phyloP scores from a whole-genome alignment of 2,888 invertebrate species.

The Drosophila austrosaltans region DNA sequence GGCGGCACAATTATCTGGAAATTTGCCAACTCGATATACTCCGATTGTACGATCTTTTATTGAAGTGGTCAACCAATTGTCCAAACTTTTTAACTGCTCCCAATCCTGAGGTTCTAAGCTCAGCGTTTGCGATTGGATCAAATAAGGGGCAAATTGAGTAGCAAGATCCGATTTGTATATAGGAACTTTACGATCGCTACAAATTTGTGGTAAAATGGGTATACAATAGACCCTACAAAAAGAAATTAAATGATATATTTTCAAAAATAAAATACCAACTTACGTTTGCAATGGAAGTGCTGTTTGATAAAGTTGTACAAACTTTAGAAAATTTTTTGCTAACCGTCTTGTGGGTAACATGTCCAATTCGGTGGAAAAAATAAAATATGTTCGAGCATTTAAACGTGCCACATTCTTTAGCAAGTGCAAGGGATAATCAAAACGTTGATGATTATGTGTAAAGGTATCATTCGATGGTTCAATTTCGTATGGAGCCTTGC shows the following conservation, averaged over 20 bases:
- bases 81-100: not conserved
- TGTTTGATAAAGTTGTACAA: not conserved
- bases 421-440: slow-evolving; percentile 41
- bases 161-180: slow-evolving; percentile 37
- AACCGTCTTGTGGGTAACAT: slow-evolving; percentile 41
- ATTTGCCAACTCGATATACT: slow-evolving; percentile 4
- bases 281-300: slow-evolving; percentile 31
- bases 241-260: not conserved
- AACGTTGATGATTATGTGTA: not conserved
- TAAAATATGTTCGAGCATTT: slow-evolving; percentile 45
- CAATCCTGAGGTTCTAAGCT: not conserved
- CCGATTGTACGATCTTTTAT: slow-evolving; percentile 18
- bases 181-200: slow-evolving; percentile 10
- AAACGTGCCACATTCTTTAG: slow-evolving; percentile 50
- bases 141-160: not conserved
- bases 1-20: slow-evolving; percentile 22
- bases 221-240: slow-evolving; percentile 48
- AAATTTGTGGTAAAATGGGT: slow-evolving; percentile 34
- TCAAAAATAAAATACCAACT: not conserved
- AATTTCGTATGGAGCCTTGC: not conserved
- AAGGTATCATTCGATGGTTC: not conserved
- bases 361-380: slow-evolving; percentile 37
- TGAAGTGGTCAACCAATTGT: slow-evolving; percentile 16
- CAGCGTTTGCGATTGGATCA: not conserved
- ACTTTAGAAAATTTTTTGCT: slow-evolving; percentile 23